These are phyloP conservation scores for Aptenodytes forsteri DNA, from an alignment of 2,113 vertebrate species.

Conservation along the genomic window DNA sequence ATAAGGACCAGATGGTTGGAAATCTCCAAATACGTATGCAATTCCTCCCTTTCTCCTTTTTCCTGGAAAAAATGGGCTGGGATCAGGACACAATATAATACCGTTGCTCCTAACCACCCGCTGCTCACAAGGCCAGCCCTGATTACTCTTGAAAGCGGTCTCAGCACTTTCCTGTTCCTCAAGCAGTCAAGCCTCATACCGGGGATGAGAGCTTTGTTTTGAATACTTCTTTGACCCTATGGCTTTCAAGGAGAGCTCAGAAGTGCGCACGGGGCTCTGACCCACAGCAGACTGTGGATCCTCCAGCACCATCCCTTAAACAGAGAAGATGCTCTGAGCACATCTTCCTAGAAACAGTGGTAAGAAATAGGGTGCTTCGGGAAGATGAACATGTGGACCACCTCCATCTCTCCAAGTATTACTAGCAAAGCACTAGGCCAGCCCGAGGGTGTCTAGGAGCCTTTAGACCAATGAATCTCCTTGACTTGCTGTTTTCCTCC, in stretches of 20 bases:
- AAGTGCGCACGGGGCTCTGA: neutral
- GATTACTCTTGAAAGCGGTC: neutral
- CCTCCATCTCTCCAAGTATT: neutral
- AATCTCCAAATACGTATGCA: neutral
- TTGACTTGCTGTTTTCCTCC: neutral
- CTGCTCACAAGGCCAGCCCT: neutral
- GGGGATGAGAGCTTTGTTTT: neutral
- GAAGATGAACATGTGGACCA: neutral
- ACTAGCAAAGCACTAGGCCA: neutral
- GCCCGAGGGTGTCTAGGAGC: rapidly evolving
- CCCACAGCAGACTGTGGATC: neutral
- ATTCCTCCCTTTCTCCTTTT: neutral
- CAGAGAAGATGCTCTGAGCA: neutral
- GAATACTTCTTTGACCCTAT: neutral
- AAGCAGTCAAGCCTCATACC: no score
- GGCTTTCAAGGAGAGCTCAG: neutral
- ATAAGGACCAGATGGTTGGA: neutral
- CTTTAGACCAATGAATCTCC: neutral
- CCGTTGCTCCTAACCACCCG: neutral
- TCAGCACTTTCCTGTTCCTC: neutral
- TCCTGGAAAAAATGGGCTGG: neutral
- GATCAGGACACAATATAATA: neutral
- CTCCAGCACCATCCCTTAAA: neutral
- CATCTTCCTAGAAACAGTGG: neutral
- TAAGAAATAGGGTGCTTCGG: neutral